Conservation (phyloP, 2,888 invertebrate genomes). For the Heliothis peltigera region DNA sequence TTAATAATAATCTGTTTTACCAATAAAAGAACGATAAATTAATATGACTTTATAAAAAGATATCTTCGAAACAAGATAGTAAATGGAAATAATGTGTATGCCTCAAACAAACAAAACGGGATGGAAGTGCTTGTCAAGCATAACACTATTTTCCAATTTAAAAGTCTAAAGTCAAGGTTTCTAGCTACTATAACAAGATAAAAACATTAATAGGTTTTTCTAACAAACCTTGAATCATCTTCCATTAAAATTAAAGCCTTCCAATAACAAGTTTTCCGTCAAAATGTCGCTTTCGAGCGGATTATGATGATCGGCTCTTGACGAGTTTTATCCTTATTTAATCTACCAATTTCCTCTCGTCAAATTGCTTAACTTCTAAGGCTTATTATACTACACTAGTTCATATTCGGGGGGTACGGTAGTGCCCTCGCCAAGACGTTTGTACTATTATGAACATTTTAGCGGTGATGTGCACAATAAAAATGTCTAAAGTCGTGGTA, state of each 20-base stretch:
- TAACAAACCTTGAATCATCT: slow-evolving; percentile 10
- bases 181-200: background rate
- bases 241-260: slow-evolving; percentile 27
- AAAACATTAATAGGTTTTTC: slow-evolving; percentile 1
- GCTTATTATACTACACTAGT: slow-evolving; percentile 31
- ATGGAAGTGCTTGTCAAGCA: too few relatives aligned
- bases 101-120: too few relatives aligned
- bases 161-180: background rate
- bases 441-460: slow-evolving; percentile 6
- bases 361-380: slow-evolving; percentile 35
- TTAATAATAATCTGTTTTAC: too few relatives aligned
- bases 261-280: slow-evolving; percentile 25
- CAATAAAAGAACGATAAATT: too few relatives aligned
- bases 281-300: slow-evolving; percentile 38
- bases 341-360: slow-evolving; percentile 48
- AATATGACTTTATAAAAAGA: too few relatives aligned
- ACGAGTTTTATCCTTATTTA: slow-evolving; percentile 45
- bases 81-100: too few relatives aligned
- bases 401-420: too few relatives aligned
- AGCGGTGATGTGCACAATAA: too few relatives aligned
- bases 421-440: too few relatives aligned
- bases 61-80: too few relatives aligned
- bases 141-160: too few relatives aligned
- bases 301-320: slow-evolving; percentile 40
- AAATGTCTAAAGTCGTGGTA: too few relatives aligned